A percentile compares a stretch with the other conserved stretches of the same genome.
These are phyloP conservation scores for Argya squamiceps DNA, from an alignment of 2,797 vertebrate genomes.

Conservation along the genomic window DNA sequence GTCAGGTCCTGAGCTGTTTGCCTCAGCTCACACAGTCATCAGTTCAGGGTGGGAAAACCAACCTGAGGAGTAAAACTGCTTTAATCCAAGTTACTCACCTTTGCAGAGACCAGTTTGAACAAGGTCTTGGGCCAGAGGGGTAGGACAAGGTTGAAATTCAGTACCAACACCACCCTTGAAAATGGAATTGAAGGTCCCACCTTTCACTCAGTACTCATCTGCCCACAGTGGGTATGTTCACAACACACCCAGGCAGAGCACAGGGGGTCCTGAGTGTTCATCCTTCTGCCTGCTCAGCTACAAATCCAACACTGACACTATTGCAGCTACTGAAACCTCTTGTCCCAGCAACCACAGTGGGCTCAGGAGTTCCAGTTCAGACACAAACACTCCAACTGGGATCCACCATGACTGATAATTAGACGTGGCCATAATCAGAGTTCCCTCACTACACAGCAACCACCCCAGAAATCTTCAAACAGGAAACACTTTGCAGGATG, in stretches of 20 bases:
- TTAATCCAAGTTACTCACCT: not conserved
- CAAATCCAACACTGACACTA: not conserved
- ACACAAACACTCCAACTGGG: not conserved
- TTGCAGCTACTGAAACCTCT: not conserved
- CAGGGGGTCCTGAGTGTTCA: fast-evolving
- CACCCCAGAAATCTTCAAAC: not conserved
- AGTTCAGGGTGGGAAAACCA: not conserved
- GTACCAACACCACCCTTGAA: not conserved
- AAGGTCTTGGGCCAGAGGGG: not conserved
- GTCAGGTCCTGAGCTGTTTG: not conserved
- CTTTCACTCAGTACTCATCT: not conserved
- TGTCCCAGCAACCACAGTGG: not conserved
- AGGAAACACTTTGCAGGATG: not conserved
- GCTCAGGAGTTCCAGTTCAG: not conserved
- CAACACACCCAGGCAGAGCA: not conserved
- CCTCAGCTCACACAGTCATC: not conserved
- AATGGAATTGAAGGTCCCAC: not conserved
- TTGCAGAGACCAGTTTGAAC: not conserved
- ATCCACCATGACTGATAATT: not conserved
- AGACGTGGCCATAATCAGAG: not conserved
- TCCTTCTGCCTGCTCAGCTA: not conserved
- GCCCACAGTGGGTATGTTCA: not conserved
- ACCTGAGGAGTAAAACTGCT: not conserved
- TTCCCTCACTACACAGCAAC: not conserved
- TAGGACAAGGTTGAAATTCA: not conserved